phyloP scores from a whole-genome alignment of 2,797 vertebrate genomes.

The Neomorphus geoffroyi region DNA sequence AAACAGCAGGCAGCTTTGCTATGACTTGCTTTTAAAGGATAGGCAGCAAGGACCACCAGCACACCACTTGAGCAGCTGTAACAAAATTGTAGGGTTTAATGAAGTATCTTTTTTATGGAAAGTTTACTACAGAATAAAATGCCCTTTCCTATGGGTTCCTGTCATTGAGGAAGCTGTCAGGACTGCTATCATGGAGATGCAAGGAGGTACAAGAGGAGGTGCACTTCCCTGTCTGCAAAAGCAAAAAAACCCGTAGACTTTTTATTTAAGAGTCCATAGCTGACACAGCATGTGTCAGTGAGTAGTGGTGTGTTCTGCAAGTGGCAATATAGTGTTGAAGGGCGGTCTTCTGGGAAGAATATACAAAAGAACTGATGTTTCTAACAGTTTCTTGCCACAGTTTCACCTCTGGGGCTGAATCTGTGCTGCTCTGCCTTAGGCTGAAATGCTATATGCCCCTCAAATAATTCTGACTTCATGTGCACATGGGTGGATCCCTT shows the following conservation, averaged over 20 bases:
- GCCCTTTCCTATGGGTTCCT: not conserved
- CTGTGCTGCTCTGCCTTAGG: not conserved
- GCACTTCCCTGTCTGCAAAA: not conserved
- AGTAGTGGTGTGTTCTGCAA: not conserved
- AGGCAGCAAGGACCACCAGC: not conserved
- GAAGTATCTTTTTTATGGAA: not conserved
- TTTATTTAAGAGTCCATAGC: not conserved
- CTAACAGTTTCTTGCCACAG: not conserved
- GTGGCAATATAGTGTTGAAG: not conserved
- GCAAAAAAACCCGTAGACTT: fast-evolving
- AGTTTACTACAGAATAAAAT: not conserved
- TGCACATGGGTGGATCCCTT: fast-evolving
- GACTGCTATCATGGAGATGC: not conserved
- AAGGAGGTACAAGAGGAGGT: not conserved
- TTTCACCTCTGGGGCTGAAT: not conserved
- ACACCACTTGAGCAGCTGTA: not conserved
- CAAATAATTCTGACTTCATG: not conserved
- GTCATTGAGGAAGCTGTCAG: not conserved
- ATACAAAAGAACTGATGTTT: not conserved
- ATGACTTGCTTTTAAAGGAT: not conserved
- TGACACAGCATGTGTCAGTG: not conserved
- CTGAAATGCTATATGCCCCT: not conserved
- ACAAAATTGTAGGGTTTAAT: not conserved
- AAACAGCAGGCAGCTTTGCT: not conserved
- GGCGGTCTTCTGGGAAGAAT: not conserved